Percentiles rank a stretch among this genome's conserved stretches.
Evolutionary conservation across 2,797 vertebrate species (phyloP).

Genomic region (Kryptolebias ocellatus): DNA sequence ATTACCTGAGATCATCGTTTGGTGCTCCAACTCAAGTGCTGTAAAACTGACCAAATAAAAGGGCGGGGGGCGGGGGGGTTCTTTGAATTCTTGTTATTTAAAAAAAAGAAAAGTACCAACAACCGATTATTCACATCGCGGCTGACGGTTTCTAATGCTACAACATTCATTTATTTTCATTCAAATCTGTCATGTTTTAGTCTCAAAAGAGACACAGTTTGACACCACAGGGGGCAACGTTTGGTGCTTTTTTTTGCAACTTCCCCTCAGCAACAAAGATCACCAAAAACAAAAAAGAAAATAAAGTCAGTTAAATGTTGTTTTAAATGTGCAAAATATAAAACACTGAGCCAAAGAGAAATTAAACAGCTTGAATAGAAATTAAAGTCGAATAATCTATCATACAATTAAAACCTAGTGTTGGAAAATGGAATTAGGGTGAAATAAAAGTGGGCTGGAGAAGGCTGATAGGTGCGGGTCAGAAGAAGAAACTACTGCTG

Average conservation of each 20-base stretch:
- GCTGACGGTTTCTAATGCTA: constrained; percentile 30
- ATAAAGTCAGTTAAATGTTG: constrained; percentile 81
- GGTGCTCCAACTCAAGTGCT: constrained; percentile 59
- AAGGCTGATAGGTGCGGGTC: background rate
- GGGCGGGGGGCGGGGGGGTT: background rate
- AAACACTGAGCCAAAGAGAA: constrained; percentile 90
- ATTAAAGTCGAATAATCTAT: constrained; percentile 74
- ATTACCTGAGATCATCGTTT: constrained; percentile 82
- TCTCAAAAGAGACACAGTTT: constrained; percentile 8
- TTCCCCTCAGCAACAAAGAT: constrained; percentile 68
- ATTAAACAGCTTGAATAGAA: constrained; percentile 85
- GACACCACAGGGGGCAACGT: constrained; percentile 6
- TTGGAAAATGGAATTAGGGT: constrained; percentile 34
- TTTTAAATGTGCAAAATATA: constrained; percentile 97
- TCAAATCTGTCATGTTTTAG: constrained; percentile 25
- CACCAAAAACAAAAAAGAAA: constrained; percentile 81
- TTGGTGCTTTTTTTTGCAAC: constrained; percentile 7
- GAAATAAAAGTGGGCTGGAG: background rate
- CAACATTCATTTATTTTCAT: constrained; percentile 33
- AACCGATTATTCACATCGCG: constrained; percentile 39
- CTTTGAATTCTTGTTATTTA: constrained; percentile 70
- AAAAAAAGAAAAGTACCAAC: constrained; percentile 54
- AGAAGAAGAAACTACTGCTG: constrained; percentile 79
- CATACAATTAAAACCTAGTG: constrained; percentile 88
- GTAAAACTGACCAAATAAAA: constrained; percentile 42